Conservation (phyloP, 1,140 invertebrate genomes). For the Melitaea cinxia region DNA sequence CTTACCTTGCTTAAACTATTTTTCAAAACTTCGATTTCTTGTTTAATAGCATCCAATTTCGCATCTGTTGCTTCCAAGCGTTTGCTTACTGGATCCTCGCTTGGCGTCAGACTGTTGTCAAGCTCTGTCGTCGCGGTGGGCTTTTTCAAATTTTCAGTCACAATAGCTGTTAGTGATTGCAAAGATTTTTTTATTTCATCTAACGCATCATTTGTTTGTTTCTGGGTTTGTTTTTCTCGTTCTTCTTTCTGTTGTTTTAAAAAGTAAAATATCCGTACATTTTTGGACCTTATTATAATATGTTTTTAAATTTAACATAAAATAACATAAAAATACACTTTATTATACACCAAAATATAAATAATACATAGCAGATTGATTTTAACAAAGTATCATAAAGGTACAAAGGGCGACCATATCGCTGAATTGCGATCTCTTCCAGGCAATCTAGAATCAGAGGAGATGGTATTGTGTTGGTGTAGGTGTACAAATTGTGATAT, state of each 20-base stretch:
- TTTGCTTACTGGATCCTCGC: conserved; percentile 44
- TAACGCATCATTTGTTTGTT: conserved; percentile 86
- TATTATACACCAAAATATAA: no score
- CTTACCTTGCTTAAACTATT: conserved; percentile 75
- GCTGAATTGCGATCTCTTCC: no score
- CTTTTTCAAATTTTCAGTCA: conserved; percentile 57
- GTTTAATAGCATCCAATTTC: conserved; percentile 81
- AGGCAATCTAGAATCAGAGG: no score
- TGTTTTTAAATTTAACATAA: no score
- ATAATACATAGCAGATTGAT: no score
- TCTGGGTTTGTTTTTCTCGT: conserved; percentile 85
- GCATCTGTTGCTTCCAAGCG: conserved; percentile 60
- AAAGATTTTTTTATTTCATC: conserved; percentile 85
- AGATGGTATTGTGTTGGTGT: no score
- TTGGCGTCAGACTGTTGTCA: conserved; percentile 81
- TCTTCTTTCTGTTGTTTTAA: conserved; percentile 84
- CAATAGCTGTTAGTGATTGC: conserved; percentile 73
- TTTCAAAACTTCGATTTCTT: conserved; percentile 82
- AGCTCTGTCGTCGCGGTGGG: conserved; percentile 63
- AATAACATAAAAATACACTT: no score
- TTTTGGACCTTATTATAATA: no score
- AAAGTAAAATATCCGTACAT: no score
- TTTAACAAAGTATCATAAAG: no score
- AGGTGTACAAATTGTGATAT: no score
- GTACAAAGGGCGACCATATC: no score